Evolutionary conservation across 2,797 vertebrate genomes (phyloP), one percentile per base, ranked within the genome.

Genomic region (Acipenser ruthenus): DNA sequence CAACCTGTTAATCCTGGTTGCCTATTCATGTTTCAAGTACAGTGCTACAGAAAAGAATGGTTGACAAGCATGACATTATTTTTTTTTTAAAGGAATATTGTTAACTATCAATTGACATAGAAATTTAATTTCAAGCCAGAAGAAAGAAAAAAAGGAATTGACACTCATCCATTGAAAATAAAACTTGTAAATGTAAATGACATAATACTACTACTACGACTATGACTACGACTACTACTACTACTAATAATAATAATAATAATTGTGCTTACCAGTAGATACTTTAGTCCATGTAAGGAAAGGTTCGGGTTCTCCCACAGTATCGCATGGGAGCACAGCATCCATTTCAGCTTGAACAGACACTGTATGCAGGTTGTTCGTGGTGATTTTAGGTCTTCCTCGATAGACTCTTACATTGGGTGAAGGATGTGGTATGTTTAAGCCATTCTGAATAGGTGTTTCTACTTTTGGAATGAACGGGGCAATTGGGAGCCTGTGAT

Each of bases 281-380:
- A 93, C 80, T 82, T 93, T 93, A 11, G 91, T 95, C 96, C 96
- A 98, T 7, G 90, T 91, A 63, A 96, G 74, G 62, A 90, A 89
- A 49, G 93, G 93, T 69, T 68, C 82, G 1, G 94, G 94, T 2
- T 90, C 87, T 6, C 94, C 93, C 4, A 71, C 66, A 1, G 90
- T 83, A 66, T 90, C 84, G 71, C 96, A 98, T 11, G 91, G 90
- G 61, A 98, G 84, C 60, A 78, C 53, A 48, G 80, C 87, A 67
- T 95, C 90, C 2, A 73, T 78, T 79, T 92, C 93, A 5, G 88
- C 90, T 12, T 82, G 80, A 66, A 89, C 79, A 0, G 86, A 89
- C 72, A 94, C 67, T 0, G 80, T 85, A 62, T 83, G 87, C 11
- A 87, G 71, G 0, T 73, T 73, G 49, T 71, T 80, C 58, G 79